Evolutionary conservation across 2,797 vertebrate species (phyloP), one percentile per base, ranked within the genome.

Genomic region (Agapornis canus): DNA sequence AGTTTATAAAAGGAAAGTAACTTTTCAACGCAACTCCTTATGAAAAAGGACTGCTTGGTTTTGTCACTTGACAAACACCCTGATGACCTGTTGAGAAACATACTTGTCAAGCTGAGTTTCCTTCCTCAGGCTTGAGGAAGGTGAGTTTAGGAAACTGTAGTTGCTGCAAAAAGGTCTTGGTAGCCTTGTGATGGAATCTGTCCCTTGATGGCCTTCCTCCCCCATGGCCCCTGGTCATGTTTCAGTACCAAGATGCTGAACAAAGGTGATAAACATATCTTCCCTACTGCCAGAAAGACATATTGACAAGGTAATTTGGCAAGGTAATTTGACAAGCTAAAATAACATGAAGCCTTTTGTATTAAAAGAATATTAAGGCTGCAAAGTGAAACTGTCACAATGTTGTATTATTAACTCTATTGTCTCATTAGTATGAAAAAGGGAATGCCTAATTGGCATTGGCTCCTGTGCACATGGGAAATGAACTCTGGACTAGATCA

Each of bases 1-100:
- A 69, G 29, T 92, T 94, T 90, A 63, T 92, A 89, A 94, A 95
- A 90, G 61, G 54, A 92, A 96, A 94, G 75, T 47, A 59, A 54
- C 78, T 89, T 93, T 91, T 89, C n/a, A 63, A 64, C 59, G 54
- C 40, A 83, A 35, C 26, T 35, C n/a, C 51, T 23, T 43, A 11
- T 25, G 68, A 52, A 81, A 83, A 93, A 89, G 22, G 37, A 45
- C 66, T 86, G 60, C 59, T 82, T 86, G 66, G 18, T 90, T 90
- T 92, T 89, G 52, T 47, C 65, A 19, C 52, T 91, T 87, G 69
- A 42, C n/a, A 90, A 92, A 51, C 43, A 82, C 15, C 15, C 19
- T 0, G 8, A 63, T 51, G 51, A 10, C 56, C 59, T 91, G 68
- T 83, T 82, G 88, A 90, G 35, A 79, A 88, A 51, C 82, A 29